phyloP scores from a whole-genome alignment of 2,797 vertebrate species.

The Spatula clypeata region DNA sequence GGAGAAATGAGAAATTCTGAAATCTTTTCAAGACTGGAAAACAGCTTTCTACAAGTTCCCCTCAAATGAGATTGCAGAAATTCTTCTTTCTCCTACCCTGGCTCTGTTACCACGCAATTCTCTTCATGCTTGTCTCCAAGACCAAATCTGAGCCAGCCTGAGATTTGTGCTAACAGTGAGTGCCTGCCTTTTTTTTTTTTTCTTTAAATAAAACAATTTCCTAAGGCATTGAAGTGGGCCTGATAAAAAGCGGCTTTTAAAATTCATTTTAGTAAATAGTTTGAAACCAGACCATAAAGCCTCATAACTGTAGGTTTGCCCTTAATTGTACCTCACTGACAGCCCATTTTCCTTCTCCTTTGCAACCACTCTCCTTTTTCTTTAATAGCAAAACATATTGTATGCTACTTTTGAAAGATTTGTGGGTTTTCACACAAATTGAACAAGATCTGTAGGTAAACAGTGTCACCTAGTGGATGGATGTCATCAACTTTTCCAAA shows the following conservation, averaged over 20 bases:
- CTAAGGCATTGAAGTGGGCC: slow-evolving; percentile 47
- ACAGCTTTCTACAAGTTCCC: neutral
- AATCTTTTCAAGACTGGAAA: neutral
- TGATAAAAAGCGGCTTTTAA: slow-evolving; percentile 70
- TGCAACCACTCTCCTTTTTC: slow-evolving; percentile 27
- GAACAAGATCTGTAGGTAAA: slow-evolving; percentile 79
- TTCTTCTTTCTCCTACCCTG: slow-evolving; percentile 14
- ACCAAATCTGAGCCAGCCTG: slow-evolving; percentile 56
- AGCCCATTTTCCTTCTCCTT: slow-evolving; percentile 71
- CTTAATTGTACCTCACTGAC: slow-evolving; percentile 70
- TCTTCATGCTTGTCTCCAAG: slow-evolving; percentile 20
- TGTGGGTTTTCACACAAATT: neutral
- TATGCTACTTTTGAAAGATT: slow-evolving; percentile 51
- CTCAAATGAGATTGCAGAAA: slow-evolving; percentile 34
- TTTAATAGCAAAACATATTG: slow-evolving; percentile 59
- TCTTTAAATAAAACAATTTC: slow-evolving; percentile 56
- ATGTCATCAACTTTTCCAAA: neutral
- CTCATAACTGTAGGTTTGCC: slow-evolving; percentile 58
- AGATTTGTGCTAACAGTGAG: slow-evolving; percentile 49
- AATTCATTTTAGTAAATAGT: slow-evolving; percentile 75
- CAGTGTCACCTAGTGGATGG: slow-evolving; percentile 86
- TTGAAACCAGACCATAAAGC: slow-evolving; percentile 65
- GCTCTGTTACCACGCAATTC: slow-evolving; percentile 23
- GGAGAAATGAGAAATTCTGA: neutral
- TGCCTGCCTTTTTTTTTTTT: neutral